phyloP scores from a whole-genome alignment of 2,113 vertebrate species.

The Nothobranchius furzeri region DNA sequence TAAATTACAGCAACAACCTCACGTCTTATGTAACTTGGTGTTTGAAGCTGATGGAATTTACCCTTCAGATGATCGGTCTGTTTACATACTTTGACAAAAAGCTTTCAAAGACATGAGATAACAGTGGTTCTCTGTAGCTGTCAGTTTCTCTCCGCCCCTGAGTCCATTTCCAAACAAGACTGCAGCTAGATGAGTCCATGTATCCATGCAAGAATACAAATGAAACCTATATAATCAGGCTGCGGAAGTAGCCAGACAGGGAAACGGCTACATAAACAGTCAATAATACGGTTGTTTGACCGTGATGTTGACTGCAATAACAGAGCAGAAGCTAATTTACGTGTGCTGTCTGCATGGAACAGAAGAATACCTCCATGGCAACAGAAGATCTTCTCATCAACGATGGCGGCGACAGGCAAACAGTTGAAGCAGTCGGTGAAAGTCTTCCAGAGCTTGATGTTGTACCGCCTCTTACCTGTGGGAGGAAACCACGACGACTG shows the following conservation, averaged over 20 bases:
- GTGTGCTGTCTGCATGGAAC: constrained; percentile 10
- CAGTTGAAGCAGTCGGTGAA: constrained; percentile 99
- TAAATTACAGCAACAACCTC: background rate
- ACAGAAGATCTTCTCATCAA: constrained; percentile 99
- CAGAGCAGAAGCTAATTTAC: constrained; percentile 12
- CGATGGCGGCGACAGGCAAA: constrained; percentile 93
- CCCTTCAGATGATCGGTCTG: constrained; percentile 31
- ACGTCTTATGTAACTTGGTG: constrained; percentile 10
- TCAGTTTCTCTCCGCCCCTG: background rate
- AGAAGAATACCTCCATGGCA: constrained; percentile 90
- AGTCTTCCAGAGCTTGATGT: constrained; percentile 98
- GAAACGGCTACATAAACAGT: constrained; percentile 9
- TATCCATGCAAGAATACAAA: background rate
- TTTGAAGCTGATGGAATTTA: constrained; percentile 13
- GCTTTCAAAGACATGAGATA: constrained; percentile 6
- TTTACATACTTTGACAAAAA: constrained; percentile 36
- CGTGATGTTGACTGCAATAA: constrained; percentile 54
- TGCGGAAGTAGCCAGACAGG: background rate
- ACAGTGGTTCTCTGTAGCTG: background rate
- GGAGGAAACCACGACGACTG: constrained; percentile 10
- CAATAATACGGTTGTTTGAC: constrained; percentile 23
- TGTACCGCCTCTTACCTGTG: constrained; percentile 95
- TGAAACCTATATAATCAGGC: no score
- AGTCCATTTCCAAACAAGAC: background rate
- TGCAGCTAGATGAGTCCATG: background rate